phyloP scores from a whole-genome alignment of 2,797 vertebrate genomes.

The Buphagus erythrorhynchus region DNA sequence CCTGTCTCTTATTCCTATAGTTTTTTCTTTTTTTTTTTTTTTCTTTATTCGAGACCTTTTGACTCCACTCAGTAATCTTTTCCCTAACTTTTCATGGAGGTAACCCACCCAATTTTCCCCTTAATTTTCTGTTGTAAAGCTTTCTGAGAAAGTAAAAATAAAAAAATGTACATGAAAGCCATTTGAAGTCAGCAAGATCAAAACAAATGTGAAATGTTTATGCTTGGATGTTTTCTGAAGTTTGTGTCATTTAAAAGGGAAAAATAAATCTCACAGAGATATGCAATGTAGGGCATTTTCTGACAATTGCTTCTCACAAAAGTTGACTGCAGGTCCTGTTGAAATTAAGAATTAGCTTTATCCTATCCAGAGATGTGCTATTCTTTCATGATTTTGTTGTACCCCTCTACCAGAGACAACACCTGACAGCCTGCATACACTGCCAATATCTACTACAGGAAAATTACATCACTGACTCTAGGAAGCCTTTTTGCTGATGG shows the following conservation, averaged over 20 bases:
- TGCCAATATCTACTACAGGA: background rate
- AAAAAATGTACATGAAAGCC: background rate
- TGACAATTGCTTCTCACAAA: background rate
- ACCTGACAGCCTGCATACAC: background rate
- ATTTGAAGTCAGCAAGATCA: background rate
- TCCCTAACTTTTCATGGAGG: background rate
- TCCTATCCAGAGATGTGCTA: background rate
- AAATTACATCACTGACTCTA: background rate
- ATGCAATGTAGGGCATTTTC: background rate
- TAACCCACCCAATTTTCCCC: background rate
- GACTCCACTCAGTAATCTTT: background rate
- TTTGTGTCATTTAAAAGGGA: background rate
- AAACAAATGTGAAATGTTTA: background rate
- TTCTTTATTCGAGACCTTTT: background rate
- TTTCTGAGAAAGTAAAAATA: background rate
- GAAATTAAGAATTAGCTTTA: background rate
- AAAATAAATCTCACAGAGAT: background rate
- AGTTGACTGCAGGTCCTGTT: background rate
- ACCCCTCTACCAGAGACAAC: background rate
- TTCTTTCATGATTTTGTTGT: background rate
- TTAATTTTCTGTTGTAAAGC: background rate
- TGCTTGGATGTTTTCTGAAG: background rate
- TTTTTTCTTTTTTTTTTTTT: background rate
- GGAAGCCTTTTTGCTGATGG: background rate
- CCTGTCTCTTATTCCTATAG: background rate